Conservation (phyloP, 2,113 vertebrate species). For the Pedetes capensis region DNA sequence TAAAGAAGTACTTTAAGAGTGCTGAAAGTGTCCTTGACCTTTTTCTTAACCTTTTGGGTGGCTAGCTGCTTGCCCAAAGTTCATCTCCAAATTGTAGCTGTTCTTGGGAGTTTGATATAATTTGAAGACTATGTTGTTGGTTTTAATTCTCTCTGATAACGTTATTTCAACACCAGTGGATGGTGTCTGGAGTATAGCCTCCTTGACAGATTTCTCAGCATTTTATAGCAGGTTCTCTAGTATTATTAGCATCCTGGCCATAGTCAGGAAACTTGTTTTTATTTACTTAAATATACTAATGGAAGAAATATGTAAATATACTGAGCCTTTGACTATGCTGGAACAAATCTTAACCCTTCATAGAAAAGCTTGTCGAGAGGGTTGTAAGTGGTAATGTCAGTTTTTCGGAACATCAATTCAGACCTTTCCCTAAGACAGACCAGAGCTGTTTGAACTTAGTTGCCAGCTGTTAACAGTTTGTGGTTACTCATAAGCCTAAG, state of each 20-base stretch:
- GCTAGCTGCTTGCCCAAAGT: neutral
- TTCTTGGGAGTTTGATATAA: neutral
- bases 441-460: neutral
- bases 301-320: neutral
- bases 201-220: neutral
- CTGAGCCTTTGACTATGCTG: neutral
- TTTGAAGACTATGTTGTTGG: neutral
- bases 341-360: constrained; percentile 1
- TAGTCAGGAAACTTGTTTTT: constrained; percentile 25
- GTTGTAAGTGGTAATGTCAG: neutral
- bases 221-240: neutral
- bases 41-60: neutral
- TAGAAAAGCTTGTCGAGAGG: neutral
- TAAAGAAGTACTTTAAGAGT: too few relatives aligned
- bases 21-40: too few relatives aligned
- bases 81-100: neutral
- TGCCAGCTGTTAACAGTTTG: neutral
- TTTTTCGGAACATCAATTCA: neutral
- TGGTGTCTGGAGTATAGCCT: neutral
- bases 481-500: neutral
- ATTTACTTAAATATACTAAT: neutral
- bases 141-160: neutral
- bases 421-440: constrained; percentile 30
- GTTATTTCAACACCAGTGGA: neutral
- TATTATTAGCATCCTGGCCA: neutral